Evolutionary conservation across 2,113 vertebrate genomes (phyloP).

Genomic region (Xenus cinereus): DNA sequence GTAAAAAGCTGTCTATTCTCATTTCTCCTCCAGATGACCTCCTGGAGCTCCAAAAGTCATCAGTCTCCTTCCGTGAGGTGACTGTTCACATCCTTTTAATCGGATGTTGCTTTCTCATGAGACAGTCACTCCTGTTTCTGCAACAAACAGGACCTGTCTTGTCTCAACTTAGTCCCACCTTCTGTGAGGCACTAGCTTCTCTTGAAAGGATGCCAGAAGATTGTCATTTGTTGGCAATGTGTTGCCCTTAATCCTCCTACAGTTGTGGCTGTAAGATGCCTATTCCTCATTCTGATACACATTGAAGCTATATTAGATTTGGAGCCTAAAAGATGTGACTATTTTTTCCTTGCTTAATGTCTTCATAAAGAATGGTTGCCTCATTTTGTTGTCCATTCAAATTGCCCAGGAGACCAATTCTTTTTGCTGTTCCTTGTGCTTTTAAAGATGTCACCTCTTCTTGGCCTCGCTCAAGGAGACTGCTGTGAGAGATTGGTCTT

Average conservation of each 20-base stretch:
- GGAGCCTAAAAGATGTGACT: background rate
- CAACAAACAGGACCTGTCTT: slow-evolving; percentile 30
- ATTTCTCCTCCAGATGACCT: slow-evolving; percentile 28
- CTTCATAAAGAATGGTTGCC: background rate
- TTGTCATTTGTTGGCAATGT: background rate
- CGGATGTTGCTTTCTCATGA: slow-evolving; percentile 7
- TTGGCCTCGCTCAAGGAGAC: background rate
- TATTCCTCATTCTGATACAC: background rate
- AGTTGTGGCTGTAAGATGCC: background rate
- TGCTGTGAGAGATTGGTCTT: background rate
- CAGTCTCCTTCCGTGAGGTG: background rate
- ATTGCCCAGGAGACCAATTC: background rate
- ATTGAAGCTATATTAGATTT: background rate
- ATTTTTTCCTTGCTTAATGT: background rate
- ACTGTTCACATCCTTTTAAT: slow-evolving; percentile 2
- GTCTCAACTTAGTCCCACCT: background rate
- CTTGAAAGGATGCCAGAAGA: slow-evolving; percentile 5
- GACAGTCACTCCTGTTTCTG: slow-evolving; percentile 23
- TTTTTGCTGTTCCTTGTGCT: background rate
- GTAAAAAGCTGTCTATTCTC: background rate
- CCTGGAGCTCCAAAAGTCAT: background rate
- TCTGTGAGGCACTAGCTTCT: slow-evolving; percentile 1
- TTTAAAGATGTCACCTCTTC: background rate
- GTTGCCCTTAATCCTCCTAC: slow-evolving; percentile 2
- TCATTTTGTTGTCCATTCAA: slow-evolving; percentile 8